A percentile compares a stretch with the other conserved stretches of the same genome.
Conservation (phyloP, 2,888 invertebrate species). For the Gandaritis pyraliata region DNA sequence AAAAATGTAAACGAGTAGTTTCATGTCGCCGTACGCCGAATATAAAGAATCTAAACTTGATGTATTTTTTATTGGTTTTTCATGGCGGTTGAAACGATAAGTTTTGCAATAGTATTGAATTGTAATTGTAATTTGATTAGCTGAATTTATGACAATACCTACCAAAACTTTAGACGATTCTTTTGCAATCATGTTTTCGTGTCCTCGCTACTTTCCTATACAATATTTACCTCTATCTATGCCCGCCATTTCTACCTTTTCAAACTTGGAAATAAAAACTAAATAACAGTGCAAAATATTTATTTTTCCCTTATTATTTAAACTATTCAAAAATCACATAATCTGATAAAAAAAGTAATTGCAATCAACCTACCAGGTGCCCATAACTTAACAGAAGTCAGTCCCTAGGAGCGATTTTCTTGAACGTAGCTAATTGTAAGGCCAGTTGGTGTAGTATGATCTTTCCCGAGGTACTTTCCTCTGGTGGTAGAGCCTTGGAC, state of each 20-base stretch:
- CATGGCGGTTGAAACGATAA: constrained; percentile 44
- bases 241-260: too few relatives aligned
- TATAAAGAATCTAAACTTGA: constrained; percentile 39
- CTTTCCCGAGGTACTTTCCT: constrained; percentile 83
- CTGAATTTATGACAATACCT: constrained; percentile 21
- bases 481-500: constrained; percentile 89
- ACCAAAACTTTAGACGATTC: background rate
- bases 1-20: constrained; percentile 31
- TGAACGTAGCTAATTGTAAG: constrained; percentile 91
- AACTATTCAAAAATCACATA: too few relatives aligned
- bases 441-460: constrained; percentile 92
- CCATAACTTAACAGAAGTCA: constrained; percentile 39
- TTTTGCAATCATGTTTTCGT: constrained; percentile 1
- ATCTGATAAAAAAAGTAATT: too few relatives aligned
- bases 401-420: constrained; percentile 86
- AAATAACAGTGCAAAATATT: constrained; percentile 1
- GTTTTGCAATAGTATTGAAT: constrained; percentile 43
- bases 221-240: too few relatives aligned
- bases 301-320: background rate
- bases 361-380: constrained; percentile 10
- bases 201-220: too few relatives aligned
- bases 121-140: constrained; percentile 41
- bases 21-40: constrained; percentile 31
- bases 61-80: constrained; percentile 46
- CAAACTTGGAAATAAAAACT: background rate